A percentile compares a stretch with the other conserved stretches of the same genome.
phyloP scores from a whole-genome alignment of 2,888 invertebrate genomes.

The Drosophila ezoana region DNA sequence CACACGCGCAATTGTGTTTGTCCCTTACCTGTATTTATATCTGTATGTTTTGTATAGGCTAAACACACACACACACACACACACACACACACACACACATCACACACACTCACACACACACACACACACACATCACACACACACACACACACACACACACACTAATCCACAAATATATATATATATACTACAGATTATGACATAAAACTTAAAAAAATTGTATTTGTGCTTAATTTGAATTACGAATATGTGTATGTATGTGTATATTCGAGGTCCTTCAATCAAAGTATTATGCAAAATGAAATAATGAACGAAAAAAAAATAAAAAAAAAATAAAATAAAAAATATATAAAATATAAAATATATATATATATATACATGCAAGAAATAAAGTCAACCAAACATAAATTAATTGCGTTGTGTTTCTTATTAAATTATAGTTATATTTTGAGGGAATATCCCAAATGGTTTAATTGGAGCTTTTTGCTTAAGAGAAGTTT shows the following conservation, averaged over 20 bases:
- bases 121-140: slow-evolving; percentile 21
- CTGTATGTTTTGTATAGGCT: slow-evolving; percentile 42
- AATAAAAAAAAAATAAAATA: too few relatives aligned
- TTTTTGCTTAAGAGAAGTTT: too few relatives aligned
- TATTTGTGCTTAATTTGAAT: slow-evolving; percentile 74
- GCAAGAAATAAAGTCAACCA: slow-evolving; percentile 70
- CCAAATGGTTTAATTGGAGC: not conserved
- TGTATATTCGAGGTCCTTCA: slow-evolving; percentile 75
- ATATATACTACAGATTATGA: slow-evolving; percentile 24
- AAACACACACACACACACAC: slow-evolving; percentile 29
- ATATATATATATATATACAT: slow-evolving; percentile 54
- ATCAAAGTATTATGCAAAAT: slow-evolving; percentile 76
- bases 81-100: slow-evolving; percentile 28
- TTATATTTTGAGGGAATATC: not conserved
- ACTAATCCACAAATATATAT: slow-evolving; percentile 2
- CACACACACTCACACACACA: slow-evolving; percentile 16
- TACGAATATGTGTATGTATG: slow-evolving; percentile 42
- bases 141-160: not conserved
- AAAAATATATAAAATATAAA: slow-evolving; percentile 24
- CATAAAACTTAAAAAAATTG: slow-evolving; percentile 44
- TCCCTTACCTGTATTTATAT: slow-evolving; percentile 47
- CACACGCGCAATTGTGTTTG: slow-evolving; percentile 7
- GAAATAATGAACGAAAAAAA: slow-evolving; percentile 5
- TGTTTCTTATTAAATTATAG: slow-evolving; percentile 3
- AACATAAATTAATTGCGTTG: slow-evolving; percentile 48